Evolutionary conservation across 37 sponge, comb jelly and placozoan species (phyloP).

Genomic region (Mnemiopsis leidyi): DNA sequence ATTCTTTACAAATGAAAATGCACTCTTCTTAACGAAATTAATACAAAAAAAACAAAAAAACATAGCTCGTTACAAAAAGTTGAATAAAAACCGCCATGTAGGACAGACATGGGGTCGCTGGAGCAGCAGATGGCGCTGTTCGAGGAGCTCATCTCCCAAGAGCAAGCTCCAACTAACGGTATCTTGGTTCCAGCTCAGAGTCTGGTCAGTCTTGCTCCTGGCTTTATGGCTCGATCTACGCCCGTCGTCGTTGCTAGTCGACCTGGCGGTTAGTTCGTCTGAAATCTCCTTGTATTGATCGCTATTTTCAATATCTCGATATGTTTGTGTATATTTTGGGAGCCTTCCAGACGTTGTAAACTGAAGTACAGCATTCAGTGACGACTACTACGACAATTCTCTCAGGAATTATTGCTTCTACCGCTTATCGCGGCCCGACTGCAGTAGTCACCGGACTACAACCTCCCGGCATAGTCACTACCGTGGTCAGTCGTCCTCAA

Average conservation of each 20-base stretch:
- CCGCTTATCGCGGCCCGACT: not conserved
- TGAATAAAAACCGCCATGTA: not conserved
- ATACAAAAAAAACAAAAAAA: too few species aligned
- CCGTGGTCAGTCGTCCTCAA: not conserved
- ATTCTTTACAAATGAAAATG: too few species aligned
- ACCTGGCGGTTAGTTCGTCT: not conserved
- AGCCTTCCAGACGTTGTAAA: too few species aligned
- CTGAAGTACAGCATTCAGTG: too few species aligned
- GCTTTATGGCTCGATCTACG: not conserved
- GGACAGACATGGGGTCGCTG: constrained; percentile 24
- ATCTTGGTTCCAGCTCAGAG: constrained; percentile 19
- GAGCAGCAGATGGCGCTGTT: constrained; percentile 64
- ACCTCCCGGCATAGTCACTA: constrained; percentile 8
- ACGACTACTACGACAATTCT: too few species aligned
- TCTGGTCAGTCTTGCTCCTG: not conserved
- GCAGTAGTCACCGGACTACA: not conserved
- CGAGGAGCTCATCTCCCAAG: constrained; percentile 64
- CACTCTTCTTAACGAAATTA: too few species aligned
- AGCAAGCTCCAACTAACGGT: constrained; percentile 52
- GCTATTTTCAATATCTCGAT: too few species aligned
- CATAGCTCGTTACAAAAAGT: too few species aligned
- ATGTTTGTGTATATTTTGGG: too few species aligned
- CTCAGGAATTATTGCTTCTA: constrained; percentile 22
- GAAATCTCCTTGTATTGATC: too few species aligned
- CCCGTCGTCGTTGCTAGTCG: not conserved